A percentile compares a stretch with the other conserved stretches of the same genome.
These are phyloP conservation scores for Gonatopus flavifemur DNA, from an alignment of 1,140 invertebrate species.

Conservation along the genomic window DNA sequence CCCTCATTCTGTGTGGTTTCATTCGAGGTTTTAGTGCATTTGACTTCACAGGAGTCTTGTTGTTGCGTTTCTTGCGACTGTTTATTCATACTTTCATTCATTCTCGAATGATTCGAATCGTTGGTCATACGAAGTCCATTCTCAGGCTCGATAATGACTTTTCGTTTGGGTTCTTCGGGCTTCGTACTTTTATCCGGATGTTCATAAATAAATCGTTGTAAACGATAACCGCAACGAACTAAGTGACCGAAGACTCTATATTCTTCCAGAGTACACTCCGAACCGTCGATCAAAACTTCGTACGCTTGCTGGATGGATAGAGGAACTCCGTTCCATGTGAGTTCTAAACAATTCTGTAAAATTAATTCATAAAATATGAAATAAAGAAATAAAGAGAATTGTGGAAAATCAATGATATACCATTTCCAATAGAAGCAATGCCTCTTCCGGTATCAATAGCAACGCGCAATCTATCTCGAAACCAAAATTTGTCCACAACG, in stretches of 20 bases:
- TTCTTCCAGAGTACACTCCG: constrained; percentile 57
- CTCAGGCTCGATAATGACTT: constrained; percentile 48
- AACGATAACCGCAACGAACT: constrained; percentile 60
- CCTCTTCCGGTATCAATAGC: constrained; percentile 65
- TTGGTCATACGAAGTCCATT: constrained; percentile 37
- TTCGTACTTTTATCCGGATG: constrained; percentile 19
- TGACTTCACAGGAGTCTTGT: too few relatives aligned
- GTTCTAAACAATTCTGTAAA: constrained; percentile 61
- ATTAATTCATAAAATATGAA: constrained; percentile 15
- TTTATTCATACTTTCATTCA: too few relatives aligned
- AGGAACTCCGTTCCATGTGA: constrained; percentile 60
- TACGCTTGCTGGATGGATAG: constrained; percentile 67
- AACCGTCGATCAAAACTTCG: constrained; percentile 57
- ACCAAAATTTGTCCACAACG: constrained; percentile 63
- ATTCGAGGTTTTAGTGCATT: too few relatives aligned
- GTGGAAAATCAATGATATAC: constrained; percentile 48
- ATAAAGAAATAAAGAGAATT: constrained; percentile 9
- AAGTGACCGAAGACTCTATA: constrained; percentile 67
- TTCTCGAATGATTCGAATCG: constrained; percentile 5
- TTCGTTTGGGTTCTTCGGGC: constrained; percentile 31
- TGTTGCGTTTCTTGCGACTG: too few relatives aligned
- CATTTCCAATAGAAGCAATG: constrained; percentile 65
- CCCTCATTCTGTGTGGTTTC: too few relatives aligned
- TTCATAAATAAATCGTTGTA: constrained; percentile 45
- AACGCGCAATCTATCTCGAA: constrained; percentile 54